A percentile compares a stretch with the other conserved stretches of the same genome.
Evolutionary conservation across 92 coral and sea anemone genomes (phyloP).

Genomic region (Epizoanthus scotinus): DNA sequence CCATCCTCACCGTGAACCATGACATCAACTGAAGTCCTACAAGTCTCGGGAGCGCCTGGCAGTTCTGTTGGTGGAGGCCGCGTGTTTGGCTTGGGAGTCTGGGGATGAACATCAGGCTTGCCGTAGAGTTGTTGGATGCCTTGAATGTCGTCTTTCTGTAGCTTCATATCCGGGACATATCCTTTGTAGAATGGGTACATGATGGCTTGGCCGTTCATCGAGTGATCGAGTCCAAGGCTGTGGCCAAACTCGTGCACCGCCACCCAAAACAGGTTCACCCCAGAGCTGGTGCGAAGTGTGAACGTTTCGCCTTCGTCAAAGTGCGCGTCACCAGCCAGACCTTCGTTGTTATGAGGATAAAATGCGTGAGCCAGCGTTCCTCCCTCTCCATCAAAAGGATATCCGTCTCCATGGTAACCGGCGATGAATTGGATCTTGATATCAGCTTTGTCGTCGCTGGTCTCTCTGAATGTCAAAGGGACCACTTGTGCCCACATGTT

Average conservation of each 20-base stretch:
- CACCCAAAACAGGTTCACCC: constrained; percentile 53
- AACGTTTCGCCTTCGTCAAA: constrained; percentile 69
- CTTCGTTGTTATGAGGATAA: constrained; percentile 45
- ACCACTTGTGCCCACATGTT: constrained; percentile 55
- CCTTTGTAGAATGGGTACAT: constrained; percentile 57
- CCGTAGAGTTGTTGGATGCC: constrained; percentile 53
- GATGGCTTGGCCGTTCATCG: constrained; percentile 32
- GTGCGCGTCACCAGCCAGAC: constrained; percentile 50
- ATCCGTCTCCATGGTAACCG: constrained; percentile 71
- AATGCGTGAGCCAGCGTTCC: constrained; percentile 56
- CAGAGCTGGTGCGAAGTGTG: constrained; percentile 47
- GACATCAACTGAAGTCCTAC: constrained; percentile 52
- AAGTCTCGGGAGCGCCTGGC: constrained; percentile 51
- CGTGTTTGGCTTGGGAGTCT: constrained; percentile 37
- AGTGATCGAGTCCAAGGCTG: constrained; percentile 55
- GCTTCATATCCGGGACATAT: constrained; percentile 47
- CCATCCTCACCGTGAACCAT: constrained; percentile 47
- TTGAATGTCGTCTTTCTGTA: constrained; percentile 41
- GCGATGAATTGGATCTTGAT: constrained; percentile 58
- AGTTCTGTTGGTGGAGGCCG: constrained; percentile 39
- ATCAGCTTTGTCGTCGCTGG: constrained; percentile 60
- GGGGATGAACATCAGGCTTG: constrained; percentile 39
- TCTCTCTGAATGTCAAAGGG: constrained; percentile 42
- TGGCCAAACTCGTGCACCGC: constrained; percentile 62
- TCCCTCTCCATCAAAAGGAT: constrained; percentile 54